These are phyloP conservation scores for Nebria brevicollis DNA, from an alignment of 2,888 invertebrate species.

Conservation along the genomic window DNA sequence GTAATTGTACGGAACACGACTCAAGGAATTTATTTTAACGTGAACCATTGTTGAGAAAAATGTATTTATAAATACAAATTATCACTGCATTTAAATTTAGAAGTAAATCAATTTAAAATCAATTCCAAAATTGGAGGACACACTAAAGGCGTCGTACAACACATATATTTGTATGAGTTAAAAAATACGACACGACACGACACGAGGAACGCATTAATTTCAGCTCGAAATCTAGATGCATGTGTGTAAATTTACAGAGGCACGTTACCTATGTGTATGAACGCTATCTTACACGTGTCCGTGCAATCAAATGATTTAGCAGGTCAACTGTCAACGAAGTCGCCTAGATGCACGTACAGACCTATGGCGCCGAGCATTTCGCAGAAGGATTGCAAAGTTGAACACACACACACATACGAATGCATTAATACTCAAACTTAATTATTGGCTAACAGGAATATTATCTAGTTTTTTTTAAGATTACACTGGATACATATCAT, in stretches of 20 bases:
- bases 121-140: no score
- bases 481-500: no score
- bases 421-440: no score
- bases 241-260: slow-evolving; percentile 18
- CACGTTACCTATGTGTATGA: slow-evolving; percentile 20
- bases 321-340: slow-evolving; percentile 32
- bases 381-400: not conserved
- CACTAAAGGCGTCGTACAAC: no score
- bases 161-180: not conserved
- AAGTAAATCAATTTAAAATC: no score
- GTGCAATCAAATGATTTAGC: slow-evolving; percentile 37
- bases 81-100: no score
- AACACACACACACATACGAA: not conserved
- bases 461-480: no score
- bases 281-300: slow-evolving; percentile 25
- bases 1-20: no score
- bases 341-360: slow-evolving; percentile 30
- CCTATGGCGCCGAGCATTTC: slow-evolving; percentile 27
- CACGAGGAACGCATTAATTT: slow-evolving; percentile 20
- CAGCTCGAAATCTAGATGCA: slow-evolving; percentile 25
- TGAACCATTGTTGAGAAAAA: no score
- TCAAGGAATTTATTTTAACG: no score
- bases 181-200: not conserved
- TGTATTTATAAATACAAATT: no score
- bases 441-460: no score